Conservation (phyloP, 1,140 invertebrate species). For the Ridgeia piscesae region DNA sequence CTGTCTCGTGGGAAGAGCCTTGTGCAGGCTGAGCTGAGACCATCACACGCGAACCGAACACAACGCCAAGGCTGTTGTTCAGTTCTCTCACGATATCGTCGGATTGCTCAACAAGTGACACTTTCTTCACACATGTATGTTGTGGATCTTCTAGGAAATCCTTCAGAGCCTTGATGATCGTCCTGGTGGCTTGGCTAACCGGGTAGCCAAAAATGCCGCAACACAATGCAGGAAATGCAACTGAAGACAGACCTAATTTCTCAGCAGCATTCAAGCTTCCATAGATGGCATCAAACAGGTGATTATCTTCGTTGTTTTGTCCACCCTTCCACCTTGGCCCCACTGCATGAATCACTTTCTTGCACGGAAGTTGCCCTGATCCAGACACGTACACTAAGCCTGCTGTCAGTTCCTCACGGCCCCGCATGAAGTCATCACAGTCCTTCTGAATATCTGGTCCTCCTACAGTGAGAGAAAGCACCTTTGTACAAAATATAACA, state of each 20-base stretch:
- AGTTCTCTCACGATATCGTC: not conserved
- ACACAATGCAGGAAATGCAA: conserved; percentile 41
- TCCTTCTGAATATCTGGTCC: conserved; percentile 34
- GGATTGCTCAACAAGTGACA: not conserved
- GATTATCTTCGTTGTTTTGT: conserved; percentile 27
- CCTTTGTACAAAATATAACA: not conserved
- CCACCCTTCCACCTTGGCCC: conserved; percentile 40
- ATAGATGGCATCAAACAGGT: conserved; percentile 31
- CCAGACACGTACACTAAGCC: conserved; percentile 32
- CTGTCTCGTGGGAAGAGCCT: not conserved
- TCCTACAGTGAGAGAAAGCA: conserved; percentile 31
- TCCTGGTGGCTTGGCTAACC: conserved; percentile 22
- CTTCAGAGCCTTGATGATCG: not conserved
- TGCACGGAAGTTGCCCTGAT: conserved; percentile 36
- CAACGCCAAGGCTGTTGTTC: not conserved
- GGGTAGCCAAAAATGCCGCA: conserved; percentile 42
- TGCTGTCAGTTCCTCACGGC: conserved; percentile 27
- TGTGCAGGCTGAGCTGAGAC: not conserved
- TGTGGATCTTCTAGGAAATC: conserved; percentile 2
- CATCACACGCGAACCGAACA: not conserved
- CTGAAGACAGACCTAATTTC: conserved; percentile 20
- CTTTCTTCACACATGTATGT: not conserved
- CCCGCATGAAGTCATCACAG: conserved; percentile 29
- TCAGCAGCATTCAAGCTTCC: conserved; percentile 33
- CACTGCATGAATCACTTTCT: conserved; percentile 41